Base-by-base conservation (phyloP, 2,113 vertebrate species). In the Ctenomys sociabilis region DNA sequence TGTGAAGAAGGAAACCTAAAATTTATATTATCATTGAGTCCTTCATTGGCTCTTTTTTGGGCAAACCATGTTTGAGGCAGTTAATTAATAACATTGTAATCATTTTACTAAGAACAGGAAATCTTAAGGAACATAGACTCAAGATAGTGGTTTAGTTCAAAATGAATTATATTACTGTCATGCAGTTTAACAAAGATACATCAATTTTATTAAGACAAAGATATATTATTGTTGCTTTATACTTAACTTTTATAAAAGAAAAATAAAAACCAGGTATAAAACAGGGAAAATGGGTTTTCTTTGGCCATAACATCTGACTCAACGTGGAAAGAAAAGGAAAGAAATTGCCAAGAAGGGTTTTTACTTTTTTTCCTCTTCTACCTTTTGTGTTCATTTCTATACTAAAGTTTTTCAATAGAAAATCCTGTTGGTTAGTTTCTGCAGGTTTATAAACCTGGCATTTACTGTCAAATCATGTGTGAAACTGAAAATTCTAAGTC, bases 401-500 rank as follows among this genome's bases (percentile, higher is more conserved):
- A n/a, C 61, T 24, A 66, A 57, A 49, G 17, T 82, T 96, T 88
- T 49, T 83, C 68, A 80, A 22, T 43, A 80, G 49, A 45, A 86
- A 92, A 72, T 84, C 32, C 22, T 59, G 16, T n/a, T 88, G 37
- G 28, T 40, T 57, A 45, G 22, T 88, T 78, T 68, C 68, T 68
- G 49, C n/a, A 73, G 52, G 32, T 72, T 91, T 75, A 9, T 40
- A 80, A 85, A 68, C 81, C 35, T 45, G 70, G 77, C 64, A 3
- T 70, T 85, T 83, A 72, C 61, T 88, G 86, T 49, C 92, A 61
- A 88, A 37, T 92, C 64, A 80, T 75, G 72, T 95, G 86, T 90
- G 90, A 95, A 90, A 89, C 94, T 43, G 54, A 86, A 77, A 85
- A 54, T 82, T 85, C n/a, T 40, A 82, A 24, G n/a, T 24, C 45